Percentiles rank a stretch among this genome's conserved stretches.
phyloP scores from a whole-genome alignment of 2,888 invertebrate species.

The Pristionchus mayeri region DNA sequence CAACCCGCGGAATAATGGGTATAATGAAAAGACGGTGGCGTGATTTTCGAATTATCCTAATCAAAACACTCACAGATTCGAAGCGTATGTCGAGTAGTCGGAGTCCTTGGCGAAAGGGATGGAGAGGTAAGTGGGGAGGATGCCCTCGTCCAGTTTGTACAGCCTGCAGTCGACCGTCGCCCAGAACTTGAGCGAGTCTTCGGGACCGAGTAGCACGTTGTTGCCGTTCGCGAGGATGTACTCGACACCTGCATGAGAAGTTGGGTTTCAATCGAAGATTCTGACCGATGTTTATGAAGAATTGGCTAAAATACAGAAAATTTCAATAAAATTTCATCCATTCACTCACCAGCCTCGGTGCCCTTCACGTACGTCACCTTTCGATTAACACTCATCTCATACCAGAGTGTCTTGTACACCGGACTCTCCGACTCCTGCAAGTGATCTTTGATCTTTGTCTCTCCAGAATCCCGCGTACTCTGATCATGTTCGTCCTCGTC shows the following conservation, averaged over 20 bases:
- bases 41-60: background rate
- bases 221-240: slow-evolving; percentile 57
- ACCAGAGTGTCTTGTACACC: slow-evolving; percentile 64
- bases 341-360: slow-evolving; percentile 55
- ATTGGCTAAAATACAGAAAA: no score
- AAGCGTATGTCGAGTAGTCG: slow-evolving; percentile 61
- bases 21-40: background rate
- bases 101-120: slow-evolving; percentile 62
- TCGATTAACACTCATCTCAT: slow-evolving; percentile 64
- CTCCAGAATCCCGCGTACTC: slow-evolving; percentile 49
- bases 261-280: background rate
- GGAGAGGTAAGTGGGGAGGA: slow-evolving; percentile 67
- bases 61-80: slow-evolving; percentile 53
- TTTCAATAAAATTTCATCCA: no score
- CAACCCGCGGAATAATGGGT: no score
- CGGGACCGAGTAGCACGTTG: slow-evolving; percentile 66
- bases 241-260: slow-evolving; percentile 56
- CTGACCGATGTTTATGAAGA: no score
- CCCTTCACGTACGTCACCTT: slow-evolving; percentile 65
- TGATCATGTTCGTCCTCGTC: slow-evolving; percentile 67
- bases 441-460: background rate
- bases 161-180: slow-evolving; percentile 65
- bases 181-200: slow-evolving; percentile 65
- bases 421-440: slow-evolving; percentile 58
- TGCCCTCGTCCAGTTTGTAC: slow-evolving; percentile 61